phyloP scores from a whole-genome alignment of 2,888 invertebrate genomes.

The Heteromyza rotundicornis region DNA sequence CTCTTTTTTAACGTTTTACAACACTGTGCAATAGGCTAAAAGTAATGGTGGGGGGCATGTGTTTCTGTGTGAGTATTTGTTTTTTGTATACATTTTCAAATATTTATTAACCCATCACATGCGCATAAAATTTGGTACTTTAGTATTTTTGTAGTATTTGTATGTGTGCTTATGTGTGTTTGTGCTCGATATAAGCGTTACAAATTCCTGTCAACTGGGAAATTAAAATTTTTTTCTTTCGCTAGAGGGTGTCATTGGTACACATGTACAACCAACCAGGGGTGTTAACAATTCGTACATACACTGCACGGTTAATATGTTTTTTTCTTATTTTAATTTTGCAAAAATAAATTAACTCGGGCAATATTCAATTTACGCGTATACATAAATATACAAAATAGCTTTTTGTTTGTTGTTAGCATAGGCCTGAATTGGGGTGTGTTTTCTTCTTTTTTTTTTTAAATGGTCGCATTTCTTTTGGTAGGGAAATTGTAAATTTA shows the following conservation, averaged over 20 bases:
- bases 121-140: constrained; percentile 30
- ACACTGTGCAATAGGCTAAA: constrained; percentile 15
- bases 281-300: background rate
- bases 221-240: constrained; percentile 16
- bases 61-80: background rate
- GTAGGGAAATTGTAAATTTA: background rate
- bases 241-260: background rate
- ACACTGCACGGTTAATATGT: background rate
- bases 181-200: too few relatives aligned
- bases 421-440: background rate
- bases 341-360: constrained; percentile 54
- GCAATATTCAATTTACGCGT: constrained; percentile 55
- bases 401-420: too few relatives aligned
- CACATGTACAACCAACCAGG: background rate
- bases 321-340: background rate
- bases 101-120: constrained; percentile 60
- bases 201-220: constrained; percentile 54
- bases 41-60: background rate
- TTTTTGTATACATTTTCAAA: constrained; percentile 41
- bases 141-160: background rate
- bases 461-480: background rate
- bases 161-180: too few relatives aligned
- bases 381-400: too few relatives aligned
- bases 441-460: background rate
- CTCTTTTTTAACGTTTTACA: constrained; percentile 9